Conservation (phyloP, 2,888 invertebrate species). For the Sphaeridia pumilis region DNA sequence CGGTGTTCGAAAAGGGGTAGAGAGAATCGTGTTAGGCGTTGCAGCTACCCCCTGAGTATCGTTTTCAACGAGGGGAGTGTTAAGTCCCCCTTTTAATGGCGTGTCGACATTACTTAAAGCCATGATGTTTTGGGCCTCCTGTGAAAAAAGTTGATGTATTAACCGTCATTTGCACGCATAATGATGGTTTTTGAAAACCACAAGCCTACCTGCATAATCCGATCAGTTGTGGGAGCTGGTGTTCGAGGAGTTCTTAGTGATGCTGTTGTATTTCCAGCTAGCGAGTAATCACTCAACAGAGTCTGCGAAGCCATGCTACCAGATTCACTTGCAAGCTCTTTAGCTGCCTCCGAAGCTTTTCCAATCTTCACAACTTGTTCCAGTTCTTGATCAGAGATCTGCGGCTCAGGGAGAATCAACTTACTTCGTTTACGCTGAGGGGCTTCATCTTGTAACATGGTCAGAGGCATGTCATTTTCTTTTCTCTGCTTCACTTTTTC, state of each 20-base stretch:
- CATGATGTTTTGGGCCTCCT: slow-evolving; percentile 98
- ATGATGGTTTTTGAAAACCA: not conserved
- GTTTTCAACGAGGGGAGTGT: slow-evolving; percentile 80
- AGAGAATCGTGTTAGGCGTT: slow-evolving; percentile 83
- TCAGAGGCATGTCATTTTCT: slow-evolving; percentile 87
- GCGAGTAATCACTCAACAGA: slow-evolving; percentile 77
- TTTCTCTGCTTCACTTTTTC: slow-evolving; percentile 88
- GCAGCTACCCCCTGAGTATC: slow-evolving; percentile 76
- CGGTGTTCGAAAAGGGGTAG: slow-evolving; percentile 62
- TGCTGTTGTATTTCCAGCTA: slow-evolving; percentile 49
- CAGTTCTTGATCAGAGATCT: slow-evolving; percentile 84
- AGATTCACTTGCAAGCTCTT: slow-evolving; percentile 70
- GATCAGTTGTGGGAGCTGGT: slow-evolving; percentile 70
- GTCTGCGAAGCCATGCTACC: slow-evolving; percentile 68
- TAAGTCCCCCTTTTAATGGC: slow-evolving; percentile 86
- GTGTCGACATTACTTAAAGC: slow-evolving; percentile 96
- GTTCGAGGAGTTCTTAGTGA: slow-evolving; percentile 64
- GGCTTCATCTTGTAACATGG: slow-evolving; percentile 75
- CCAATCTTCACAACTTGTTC: slow-evolving; percentile 89
- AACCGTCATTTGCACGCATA: not conserved
- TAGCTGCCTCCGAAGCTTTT: slow-evolving; percentile 72
- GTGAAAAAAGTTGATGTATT: slow-evolving; percentile 37
- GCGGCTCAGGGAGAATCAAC: slow-evolving; percentile 88
- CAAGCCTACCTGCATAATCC: slow-evolving; percentile 45
- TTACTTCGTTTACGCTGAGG: slow-evolving; percentile 88